These are phyloP conservation scores for Ophioderma brevispina DNA, from an alignment of 35 echinoderm and acorn worm genomes.

Conservation along the genomic window DNA sequence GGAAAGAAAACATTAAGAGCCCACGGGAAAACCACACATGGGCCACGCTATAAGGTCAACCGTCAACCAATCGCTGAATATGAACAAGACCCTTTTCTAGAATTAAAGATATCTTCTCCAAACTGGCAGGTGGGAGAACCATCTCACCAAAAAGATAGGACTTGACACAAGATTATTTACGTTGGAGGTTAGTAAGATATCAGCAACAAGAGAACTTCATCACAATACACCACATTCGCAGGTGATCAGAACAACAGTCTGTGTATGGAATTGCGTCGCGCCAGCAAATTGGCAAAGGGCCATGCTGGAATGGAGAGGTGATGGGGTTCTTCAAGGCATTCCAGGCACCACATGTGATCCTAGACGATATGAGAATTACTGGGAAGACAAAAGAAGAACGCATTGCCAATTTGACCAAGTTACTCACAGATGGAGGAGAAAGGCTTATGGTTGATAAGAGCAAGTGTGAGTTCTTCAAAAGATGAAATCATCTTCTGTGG, in stretches of 20 bases:
- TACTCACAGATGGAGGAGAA: slow-evolving; percentile 9
- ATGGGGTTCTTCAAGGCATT: slow-evolving; percentile 29
- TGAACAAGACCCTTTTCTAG: slow-evolving; percentile 52
- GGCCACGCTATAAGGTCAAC: too few relatives aligned
- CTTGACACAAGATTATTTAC: slow-evolving; percentile 46
- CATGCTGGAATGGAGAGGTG: too few relatives aligned
- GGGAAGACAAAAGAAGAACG: slow-evolving; percentile 26
- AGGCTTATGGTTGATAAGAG: slow-evolving; percentile 24
- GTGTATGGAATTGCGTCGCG: slow-evolving; percentile 59
- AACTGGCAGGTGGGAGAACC: slow-evolving; percentile 33
- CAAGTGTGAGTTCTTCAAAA: slow-evolving; percentile 52
- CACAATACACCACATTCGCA: slow-evolving; percentile 44
- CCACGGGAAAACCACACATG: too few relatives aligned
- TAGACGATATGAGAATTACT: slow-evolving; percentile 62
- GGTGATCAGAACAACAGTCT: slow-evolving; percentile 22
- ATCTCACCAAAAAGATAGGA: slow-evolving; percentile 52
- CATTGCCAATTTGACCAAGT: too few relatives aligned
- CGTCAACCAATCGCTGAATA: slow-evolving; percentile 6
- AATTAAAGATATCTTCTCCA: slow-evolving; percentile 42
- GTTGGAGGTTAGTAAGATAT: slow-evolving; percentile 33
- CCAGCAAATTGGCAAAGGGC: slow-evolving; percentile 57
- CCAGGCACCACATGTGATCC: neutral
- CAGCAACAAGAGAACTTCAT: slow-evolving; percentile 5
- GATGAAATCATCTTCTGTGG: slow-evolving; percentile 44
- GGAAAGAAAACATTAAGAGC: too few relatives aligned